Conservation (phyloP, 2,797 vertebrate species). For the Ctenochaetus hawaiiensis region DNA sequence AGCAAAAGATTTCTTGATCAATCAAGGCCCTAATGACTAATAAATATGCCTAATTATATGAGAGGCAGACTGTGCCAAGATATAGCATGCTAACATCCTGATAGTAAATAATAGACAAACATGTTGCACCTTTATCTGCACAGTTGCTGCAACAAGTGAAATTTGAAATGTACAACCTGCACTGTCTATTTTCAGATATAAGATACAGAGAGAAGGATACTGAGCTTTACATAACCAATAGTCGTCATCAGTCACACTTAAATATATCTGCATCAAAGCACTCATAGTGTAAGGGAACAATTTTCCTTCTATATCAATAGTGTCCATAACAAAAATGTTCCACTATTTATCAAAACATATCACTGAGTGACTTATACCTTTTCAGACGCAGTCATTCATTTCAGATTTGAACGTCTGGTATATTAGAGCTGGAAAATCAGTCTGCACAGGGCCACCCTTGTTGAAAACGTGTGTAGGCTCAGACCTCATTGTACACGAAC, state of each 20-base stretch:
- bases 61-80: not conserved
- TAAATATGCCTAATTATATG: not conserved
- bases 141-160: conserved; percentile 42
- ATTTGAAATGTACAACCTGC: not conserved
- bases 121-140: not conserved
- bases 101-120: conserved; percentile 1
- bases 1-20: not conserved
- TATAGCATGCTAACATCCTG: not conserved
- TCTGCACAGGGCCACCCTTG: conserved; percentile 67
- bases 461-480: conserved; percentile 76
- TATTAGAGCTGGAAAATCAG: conserved; percentile 53
- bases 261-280: conserved; percentile 26
- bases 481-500: conserved; percentile 69
- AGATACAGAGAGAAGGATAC: not conserved
- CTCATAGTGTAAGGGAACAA: not conserved
- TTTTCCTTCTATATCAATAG: conserved; percentile 23
- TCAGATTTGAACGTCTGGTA: conserved; percentile 46
- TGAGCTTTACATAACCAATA: conserved; percentile 8
- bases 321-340: conserved; percentile 21
- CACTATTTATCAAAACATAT: conserved; percentile 50
- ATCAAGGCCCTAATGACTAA: conserved; percentile 1
- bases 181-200: not conserved
- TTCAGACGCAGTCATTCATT: conserved; percentile 58
- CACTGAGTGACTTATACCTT: conserved; percentile 42
- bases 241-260: not conserved